Evolutionary conservation across 2,888 invertebrate species (phyloP), one percentile per base, ranked within the genome.

Genomic region (Drosophila longiperda): DNA sequence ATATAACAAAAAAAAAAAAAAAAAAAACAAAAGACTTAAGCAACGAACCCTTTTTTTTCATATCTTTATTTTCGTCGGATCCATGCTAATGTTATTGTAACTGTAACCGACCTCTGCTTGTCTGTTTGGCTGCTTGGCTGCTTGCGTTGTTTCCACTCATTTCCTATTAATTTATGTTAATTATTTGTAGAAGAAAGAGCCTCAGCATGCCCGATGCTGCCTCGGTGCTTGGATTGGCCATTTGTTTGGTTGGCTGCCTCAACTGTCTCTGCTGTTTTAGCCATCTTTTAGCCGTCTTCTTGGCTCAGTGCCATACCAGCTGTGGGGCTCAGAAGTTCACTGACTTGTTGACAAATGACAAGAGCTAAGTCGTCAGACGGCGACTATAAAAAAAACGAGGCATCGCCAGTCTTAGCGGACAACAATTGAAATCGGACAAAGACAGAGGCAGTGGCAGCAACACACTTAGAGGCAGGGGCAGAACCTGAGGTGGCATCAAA

Each of bases 331-430:
- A 70, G 72, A 84, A 88, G 84, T 84, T 84, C 84, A 84, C 83
- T 84, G 84, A 84, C 89, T 88, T 84, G 84, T 88, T 84, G 84
- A 88, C 84, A 84, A 84, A 83, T 84, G 84, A 84, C 89, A 88
- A 84, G 86, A 84, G 87, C 75, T 73, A 66, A 70, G 71, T 74
- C 64, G 67, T 64, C 77, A 73, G 67, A 74, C 78, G 69, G 50
- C 75, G 55, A 52, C 64, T 52, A 53, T 73, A 71, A 42, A 64
- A 73, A 71, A 64, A 73, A 71, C 68, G 69, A 59, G 67, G 63
- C 70, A 70, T 42, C 58, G 40, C 52, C 49, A 42, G 17, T 38
- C 45, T 45, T 48, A n/a, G 48, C 15, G 48, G 45, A 40, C 49
- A 63, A 38, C 54, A 66, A 70, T 29, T 57, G 57, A 66, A 45